phyloP scores from a whole-genome alignment of 1,140 invertebrate genomes.

The Cryptotermes secundus region DNA sequence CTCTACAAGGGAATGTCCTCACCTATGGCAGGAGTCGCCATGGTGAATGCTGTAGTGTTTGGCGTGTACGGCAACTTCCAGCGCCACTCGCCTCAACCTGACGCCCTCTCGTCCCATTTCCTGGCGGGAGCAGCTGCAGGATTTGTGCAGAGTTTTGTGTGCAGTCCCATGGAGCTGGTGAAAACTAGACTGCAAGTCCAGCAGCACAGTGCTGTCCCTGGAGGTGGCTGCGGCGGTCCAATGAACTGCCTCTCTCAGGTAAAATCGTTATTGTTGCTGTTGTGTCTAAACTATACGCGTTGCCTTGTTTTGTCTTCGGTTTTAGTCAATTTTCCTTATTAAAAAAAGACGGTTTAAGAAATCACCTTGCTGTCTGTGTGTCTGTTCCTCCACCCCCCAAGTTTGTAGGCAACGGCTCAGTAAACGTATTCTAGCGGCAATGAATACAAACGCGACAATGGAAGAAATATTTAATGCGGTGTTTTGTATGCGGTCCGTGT shows the following conservation, averaged over 20 bases:
- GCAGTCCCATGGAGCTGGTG: slow-evolving; percentile 81
- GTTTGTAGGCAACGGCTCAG: no score
- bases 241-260: neutral
- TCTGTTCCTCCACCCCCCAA: no score
- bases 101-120: slow-evolving; percentile 63
- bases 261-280: no score
- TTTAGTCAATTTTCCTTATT: no score
- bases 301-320: no score
- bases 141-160: slow-evolving; percentile 75
- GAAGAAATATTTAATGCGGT: no score
- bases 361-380: no score
- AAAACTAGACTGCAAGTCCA: slow-evolving; percentile 79
- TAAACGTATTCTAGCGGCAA: no score
- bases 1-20: slow-evolving; percentile 83
- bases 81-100: slow-evolving; percentile 56
- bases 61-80: slow-evolving; percentile 83
- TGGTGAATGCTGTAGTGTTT: slow-evolving; percentile 89
- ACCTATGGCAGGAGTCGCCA: slow-evolving; percentile 80
- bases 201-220: neutral
- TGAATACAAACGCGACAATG: no score
- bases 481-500: no score
- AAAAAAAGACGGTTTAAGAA: no score
- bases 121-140: slow-evolving; percentile 73
- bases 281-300: no score
- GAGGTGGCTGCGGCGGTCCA: neutral